These are phyloP conservation scores for Pterois miles DNA, from an alignment of 2,797 vertebrate species.

Conservation along the genomic window DNA sequence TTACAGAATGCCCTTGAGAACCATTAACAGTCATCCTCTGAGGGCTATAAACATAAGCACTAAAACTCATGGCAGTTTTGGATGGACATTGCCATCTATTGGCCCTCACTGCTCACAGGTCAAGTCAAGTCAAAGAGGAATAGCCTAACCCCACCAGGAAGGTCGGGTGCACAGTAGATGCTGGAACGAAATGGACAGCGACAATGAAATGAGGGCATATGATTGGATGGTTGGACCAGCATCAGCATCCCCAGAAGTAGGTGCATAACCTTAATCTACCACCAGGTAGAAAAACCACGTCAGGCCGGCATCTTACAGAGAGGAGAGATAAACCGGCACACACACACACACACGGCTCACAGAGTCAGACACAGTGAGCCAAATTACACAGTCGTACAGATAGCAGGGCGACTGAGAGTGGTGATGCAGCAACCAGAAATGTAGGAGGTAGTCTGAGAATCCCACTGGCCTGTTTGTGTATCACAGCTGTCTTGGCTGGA, in stretches of 20 bases:
- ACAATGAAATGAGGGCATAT: background rate
- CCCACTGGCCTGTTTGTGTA: constrained; percentile 26
- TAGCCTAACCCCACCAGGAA: background rate
- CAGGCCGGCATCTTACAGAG: constrained; percentile 27
- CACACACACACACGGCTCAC: background rate
- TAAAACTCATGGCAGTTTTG: background rate
- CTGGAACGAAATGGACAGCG: background rate
- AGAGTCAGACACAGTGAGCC: background rate
- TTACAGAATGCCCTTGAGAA: background rate
- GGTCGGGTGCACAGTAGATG: background rate
- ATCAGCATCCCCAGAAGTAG: constrained; percentile 8
- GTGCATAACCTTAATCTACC: constrained; percentile 34
- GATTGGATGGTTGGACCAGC: background rate
- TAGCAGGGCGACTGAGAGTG: constrained; percentile 22
- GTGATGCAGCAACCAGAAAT: constrained; percentile 21
- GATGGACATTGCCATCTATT: constrained; percentile 56
- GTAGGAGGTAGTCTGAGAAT: background rate
- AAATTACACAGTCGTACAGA: constrained; percentile 28
- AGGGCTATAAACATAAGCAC: background rate
- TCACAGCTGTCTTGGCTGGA: constrained; percentile 1
- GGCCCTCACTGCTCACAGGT: background rate
- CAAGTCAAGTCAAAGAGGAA: background rate
- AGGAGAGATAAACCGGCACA: constrained; percentile 35
- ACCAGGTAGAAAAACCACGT: background rate
- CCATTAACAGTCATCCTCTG: background rate